Evolutionary conservation across 2,113 vertebrate species (phyloP).

Genomic region (Apteryx owenii): DNA sequence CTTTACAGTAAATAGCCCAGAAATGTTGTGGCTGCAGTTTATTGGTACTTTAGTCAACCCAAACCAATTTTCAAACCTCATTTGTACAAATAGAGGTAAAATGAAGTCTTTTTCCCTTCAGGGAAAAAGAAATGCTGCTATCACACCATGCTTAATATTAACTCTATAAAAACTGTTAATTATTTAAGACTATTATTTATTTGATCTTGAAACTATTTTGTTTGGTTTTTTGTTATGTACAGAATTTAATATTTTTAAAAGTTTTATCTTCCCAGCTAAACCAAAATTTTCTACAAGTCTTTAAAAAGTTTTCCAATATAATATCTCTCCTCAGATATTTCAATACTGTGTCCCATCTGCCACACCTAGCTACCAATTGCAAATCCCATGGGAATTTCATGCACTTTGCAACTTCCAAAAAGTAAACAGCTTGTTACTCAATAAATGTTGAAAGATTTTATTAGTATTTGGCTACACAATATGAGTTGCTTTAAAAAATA

Average conservation of each 20-base stretch:
- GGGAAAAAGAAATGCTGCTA: not conserved
- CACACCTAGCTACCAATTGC: not conserved
- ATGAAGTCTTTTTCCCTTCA: not conserved
- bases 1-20: conserved; percentile 36
- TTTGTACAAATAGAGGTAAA: conserved; percentile 47
- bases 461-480: not conserved
- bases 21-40: conserved; percentile 2
- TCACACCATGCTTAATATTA: not conserved
- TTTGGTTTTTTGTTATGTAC: not conserved
- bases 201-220: not conserved
- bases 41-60: conserved; percentile 17
- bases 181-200: not conserved
- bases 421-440: not conserved
- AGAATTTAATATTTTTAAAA: not conserved
- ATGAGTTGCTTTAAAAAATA: not conserved
- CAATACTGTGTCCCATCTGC: not conserved
- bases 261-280: not conserved
- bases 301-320: not conserved
- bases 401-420: not conserved
- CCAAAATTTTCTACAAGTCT: not conserved
- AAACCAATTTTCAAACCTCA: conserved; percentile 62
- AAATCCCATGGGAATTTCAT: not conserved
- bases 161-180: not conserved
- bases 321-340: not conserved
- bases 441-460: not conserved